Percentiles rank a stretch among this genome's conserved stretches.
Evolutionary conservation across 2,113 vertebrate species (phyloP).

Genomic region (Sprattus sprattus): DNA sequence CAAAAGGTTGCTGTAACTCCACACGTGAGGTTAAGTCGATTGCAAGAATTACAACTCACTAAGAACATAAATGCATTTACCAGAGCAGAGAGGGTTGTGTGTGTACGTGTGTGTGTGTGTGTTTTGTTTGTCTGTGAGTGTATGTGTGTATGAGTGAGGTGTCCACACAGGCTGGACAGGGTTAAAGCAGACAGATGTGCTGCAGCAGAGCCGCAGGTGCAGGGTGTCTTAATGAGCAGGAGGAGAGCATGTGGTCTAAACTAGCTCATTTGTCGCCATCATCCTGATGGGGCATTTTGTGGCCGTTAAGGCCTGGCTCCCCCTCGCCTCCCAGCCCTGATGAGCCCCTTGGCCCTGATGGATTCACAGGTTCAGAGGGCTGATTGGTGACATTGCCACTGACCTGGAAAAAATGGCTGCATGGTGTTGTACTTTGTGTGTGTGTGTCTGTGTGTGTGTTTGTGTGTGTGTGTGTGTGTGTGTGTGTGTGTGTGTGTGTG

Average conservation of each 20-base stretch:
- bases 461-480: background rate
- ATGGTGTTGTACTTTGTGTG: background rate
- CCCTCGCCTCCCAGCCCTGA: background rate
- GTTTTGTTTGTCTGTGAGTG: background rate
- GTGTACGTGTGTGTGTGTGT: background rate
- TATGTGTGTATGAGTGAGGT: background rate
- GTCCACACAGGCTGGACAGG: conserved; percentile 34
- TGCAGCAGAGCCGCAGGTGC: conserved; percentile 67
- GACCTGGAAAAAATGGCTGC: conserved; percentile 34
- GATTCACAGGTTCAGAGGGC: conserved; percentile 27
- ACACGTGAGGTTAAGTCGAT: background rate
- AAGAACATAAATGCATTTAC: background rate
- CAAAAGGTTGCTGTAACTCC: conserved; percentile 4
- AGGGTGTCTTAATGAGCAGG: conserved; percentile 63
- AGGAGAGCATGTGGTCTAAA: conserved; percentile 65
- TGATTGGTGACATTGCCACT: conserved; percentile 24
- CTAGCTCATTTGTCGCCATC: conserved; percentile 69
- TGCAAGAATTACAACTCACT: background rate
- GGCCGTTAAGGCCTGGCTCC: conserved; percentile 55
- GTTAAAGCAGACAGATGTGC: conserved; percentile 63
- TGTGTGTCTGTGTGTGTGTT: background rate
- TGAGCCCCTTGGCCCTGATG: conserved; percentile 9
- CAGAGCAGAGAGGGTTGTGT: background rate
- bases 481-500: background rate
- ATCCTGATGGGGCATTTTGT: conserved; percentile 68